These are phyloP conservation scores for Hipparchia semele DNA, from an alignment of 2,888 invertebrate genomes.

Conservation along the genomic window DNA sequence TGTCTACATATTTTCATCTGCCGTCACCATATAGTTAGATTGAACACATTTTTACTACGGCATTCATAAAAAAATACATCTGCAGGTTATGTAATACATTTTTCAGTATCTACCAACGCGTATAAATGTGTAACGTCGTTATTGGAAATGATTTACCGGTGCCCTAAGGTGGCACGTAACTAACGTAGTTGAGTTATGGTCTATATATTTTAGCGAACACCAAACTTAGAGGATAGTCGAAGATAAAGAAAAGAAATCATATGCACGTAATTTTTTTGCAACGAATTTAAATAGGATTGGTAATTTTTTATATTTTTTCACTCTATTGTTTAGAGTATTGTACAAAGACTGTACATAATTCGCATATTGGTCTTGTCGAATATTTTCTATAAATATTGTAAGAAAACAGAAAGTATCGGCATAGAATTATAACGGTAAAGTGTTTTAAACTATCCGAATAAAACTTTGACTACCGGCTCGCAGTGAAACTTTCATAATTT, in stretches of 20 bases:
- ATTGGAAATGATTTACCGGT: constrained; percentile 38
- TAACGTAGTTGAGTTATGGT: constrained; percentile 32
- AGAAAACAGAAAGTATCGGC: too few relatives aligned
- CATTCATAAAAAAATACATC: constrained; percentile 22
- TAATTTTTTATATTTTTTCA: too few relatives aligned
- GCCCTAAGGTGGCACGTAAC: constrained; percentile 36
- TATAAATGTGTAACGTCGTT: constrained; percentile 26
- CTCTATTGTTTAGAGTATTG: background rate
- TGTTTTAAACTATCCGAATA: constrained; percentile 41
- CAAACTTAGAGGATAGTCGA: constrained; percentile 28
- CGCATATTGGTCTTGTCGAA: too few relatives aligned
- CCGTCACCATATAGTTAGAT: constrained; percentile 22
- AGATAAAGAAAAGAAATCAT: constrained; percentile 18
- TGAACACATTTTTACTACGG: constrained; percentile 23
- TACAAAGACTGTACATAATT: background rate
- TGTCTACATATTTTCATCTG: constrained; percentile 14
- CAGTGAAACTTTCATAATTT: constrained; percentile 60
- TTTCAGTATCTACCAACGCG: constrained; percentile 22
- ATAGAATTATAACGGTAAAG: constrained; percentile 27
- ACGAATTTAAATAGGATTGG: too few relatives aligned
- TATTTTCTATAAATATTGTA: too few relatives aligned
- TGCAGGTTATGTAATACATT: constrained; percentile 18
- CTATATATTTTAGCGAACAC: constrained; percentile 38
- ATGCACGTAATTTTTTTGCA: background rate
- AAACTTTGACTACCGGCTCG: constrained; percentile 63